Percentiles rank a stretch among this genome's conserved stretches.
These are phyloP conservation scores for Rattus rattus DNA, from an alignment of 2,113 vertebrate genomes.

Conservation along the genomic window DNA sequence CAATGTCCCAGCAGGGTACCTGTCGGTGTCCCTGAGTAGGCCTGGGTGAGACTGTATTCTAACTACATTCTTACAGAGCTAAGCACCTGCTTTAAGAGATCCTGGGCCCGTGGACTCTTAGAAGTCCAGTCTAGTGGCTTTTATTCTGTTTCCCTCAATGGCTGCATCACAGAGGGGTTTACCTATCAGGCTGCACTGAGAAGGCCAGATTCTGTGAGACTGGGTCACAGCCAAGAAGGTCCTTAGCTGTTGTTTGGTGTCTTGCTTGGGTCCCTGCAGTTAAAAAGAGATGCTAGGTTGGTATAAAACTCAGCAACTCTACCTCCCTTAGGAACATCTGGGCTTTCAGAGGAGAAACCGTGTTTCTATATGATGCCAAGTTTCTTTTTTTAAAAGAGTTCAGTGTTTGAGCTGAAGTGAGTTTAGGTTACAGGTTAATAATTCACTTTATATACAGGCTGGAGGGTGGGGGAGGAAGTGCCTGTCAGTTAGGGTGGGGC, in stretches of 20 bases:
- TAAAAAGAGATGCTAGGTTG: not conserved
- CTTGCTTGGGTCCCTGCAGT: not conserved
- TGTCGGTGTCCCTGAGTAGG: not conserved
- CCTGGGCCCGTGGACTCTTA: not conserved
- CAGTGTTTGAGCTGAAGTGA: not conserved
- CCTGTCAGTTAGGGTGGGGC: not conserved
- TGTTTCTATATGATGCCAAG: not conserved
- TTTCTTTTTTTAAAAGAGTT: not conserved
- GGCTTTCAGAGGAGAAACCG: not conserved
- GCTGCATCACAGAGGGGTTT: not conserved
- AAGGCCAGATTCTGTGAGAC: not conserved
- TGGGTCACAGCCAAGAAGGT: not conserved
- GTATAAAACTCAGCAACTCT: not conserved
- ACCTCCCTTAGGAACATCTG: not conserved
- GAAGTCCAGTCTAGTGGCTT: not conserved
- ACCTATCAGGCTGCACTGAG: not conserved
- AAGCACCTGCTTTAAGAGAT: not conserved
- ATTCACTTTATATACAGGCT: not conserved
- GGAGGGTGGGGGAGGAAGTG: too few species aligned
- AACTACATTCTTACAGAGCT: not conserved
- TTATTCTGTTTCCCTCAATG: not conserved
- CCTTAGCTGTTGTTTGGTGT: not conserved
- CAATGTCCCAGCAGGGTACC: not conserved
- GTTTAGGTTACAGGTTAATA: not conserved
- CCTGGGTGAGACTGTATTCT: not conserved